Percentiles rank a stretch among this genome's conserved stretches.
phyloP scores from a whole-genome alignment of 2,888 invertebrate genomes.

The Pseudoips prasinana region DNA sequence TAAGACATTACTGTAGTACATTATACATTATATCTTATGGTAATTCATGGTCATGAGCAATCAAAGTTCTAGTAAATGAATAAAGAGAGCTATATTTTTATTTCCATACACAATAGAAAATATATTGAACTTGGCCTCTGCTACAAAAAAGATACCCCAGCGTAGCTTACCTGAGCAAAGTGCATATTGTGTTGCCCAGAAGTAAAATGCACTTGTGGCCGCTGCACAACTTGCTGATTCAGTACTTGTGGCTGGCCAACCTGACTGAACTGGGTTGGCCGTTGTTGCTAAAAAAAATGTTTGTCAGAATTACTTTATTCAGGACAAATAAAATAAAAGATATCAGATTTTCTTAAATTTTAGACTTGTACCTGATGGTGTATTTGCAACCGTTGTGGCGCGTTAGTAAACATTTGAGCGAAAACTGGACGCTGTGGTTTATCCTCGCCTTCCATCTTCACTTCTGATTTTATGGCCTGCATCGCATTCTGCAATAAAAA shows the following conservation, averaged over 20 bases:
- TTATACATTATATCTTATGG: too few relatives aligned
- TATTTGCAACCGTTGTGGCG: constrained; percentile 48
- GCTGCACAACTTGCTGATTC: constrained; percentile 44
- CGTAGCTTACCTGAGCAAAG: constrained; percentile 60
- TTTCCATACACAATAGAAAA: too few relatives aligned
- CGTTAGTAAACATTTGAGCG: constrained; percentile 39
- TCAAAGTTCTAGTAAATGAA: too few relatives aligned
- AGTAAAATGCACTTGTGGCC: constrained; percentile 64
- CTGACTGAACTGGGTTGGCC: constrained; percentile 50
- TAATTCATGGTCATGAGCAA: too few relatives aligned
- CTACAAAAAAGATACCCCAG: too few relatives aligned
- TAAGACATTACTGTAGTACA: too few relatives aligned
- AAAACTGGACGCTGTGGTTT: constrained; percentile 45
- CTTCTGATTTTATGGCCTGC: constrained; percentile 68
- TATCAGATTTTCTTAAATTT: too few relatives aligned
- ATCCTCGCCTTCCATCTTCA: constrained; percentile 64
- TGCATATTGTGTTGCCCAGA: constrained; percentile 60
- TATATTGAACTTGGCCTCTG: too few relatives aligned
- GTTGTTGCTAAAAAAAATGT: constrained; percentile 28
- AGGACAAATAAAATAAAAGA: not conserved
- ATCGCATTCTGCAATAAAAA: constrained; percentile 48
- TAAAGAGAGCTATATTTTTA: too few relatives aligned
- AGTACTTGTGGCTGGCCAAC: constrained; percentile 33
- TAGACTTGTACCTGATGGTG: constrained; percentile 50
- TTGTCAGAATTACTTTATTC: not conserved